These are phyloP conservation scores for Drosophila teissieri DNA, from an alignment of 1,140 invertebrate species.

Conservation along the genomic window DNA sequence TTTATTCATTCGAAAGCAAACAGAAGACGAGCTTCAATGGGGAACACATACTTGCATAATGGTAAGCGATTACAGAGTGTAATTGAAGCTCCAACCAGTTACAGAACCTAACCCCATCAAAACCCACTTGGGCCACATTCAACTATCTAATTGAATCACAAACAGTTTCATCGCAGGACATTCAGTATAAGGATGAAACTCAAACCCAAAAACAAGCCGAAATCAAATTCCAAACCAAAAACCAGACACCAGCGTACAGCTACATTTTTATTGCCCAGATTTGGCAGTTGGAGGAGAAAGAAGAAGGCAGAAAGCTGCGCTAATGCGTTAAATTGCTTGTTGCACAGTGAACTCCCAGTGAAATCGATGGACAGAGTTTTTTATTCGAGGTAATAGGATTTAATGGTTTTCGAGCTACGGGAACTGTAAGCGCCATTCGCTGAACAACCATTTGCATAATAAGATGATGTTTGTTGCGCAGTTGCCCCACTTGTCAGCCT, in stretches of 20 bases:
- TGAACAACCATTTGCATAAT: constrained; percentile 79
- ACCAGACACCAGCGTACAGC: constrained; percentile 1
- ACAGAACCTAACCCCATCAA: constrained; percentile 13
- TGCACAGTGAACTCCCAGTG: constrained; percentile 57
- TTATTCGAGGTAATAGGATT: constrained; percentile 69
- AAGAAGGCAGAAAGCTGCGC: constrained; percentile 19
- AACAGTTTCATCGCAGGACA: constrained; percentile 4
- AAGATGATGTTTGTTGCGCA: constrained; percentile 66
- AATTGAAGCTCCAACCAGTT: constrained; percentile 41
- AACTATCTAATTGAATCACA: constrained; percentile 43
- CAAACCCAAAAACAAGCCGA: too few species aligned
- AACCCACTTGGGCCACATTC: constrained; percentile 2
- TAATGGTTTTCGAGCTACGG: constrained; percentile 45
- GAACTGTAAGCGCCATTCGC: constrained; percentile 9
- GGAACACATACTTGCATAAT: constrained; percentile 33
- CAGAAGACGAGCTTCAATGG: constrained; percentile 8
- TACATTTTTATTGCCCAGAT: constrained; percentile 26
- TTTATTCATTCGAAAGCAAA: constrained; percentile 31
- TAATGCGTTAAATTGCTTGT: constrained; percentile 68
- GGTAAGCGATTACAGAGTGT: constrained; percentile 45
- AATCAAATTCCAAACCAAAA: not conserved
- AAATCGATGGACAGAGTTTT: constrained; percentile 30
- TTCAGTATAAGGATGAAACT: constrained; percentile 8
- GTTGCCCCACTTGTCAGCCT: constrained; percentile 17
- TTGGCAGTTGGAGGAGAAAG: not conserved